These are phyloP conservation scores for Monarcha castaneiventris DNA, from an alignment of 2,113 vertebrate species.

Conservation along the genomic window DNA sequence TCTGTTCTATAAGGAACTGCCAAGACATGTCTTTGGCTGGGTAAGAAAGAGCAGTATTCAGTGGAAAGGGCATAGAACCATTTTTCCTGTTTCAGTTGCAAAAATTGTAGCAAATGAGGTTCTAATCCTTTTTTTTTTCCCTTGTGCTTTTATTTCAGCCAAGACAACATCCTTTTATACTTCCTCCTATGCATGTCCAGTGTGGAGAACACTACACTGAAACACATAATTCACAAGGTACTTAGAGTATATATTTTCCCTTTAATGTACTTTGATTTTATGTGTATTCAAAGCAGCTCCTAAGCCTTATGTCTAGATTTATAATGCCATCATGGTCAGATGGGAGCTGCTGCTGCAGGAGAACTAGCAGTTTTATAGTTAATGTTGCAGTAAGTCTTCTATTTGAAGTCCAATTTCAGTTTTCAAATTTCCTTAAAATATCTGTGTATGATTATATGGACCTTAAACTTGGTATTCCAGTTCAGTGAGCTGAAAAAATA, in stretches of 20 bases:
- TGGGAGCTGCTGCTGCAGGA: not conserved
- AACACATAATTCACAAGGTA: conserved; percentile 94
- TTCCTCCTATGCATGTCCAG: conserved; percentile 88
- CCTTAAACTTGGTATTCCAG: conserved; percentile 37
- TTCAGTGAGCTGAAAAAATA: conserved; percentile 34
- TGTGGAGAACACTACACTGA: conserved; percentile 91
- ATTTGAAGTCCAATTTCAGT: conserved; percentile 8
- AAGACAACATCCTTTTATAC: conserved; percentile 89
- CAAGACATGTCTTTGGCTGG: not conserved
- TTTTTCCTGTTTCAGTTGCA: not conserved
- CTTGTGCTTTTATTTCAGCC: conserved; percentile 78
- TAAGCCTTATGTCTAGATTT: not conserved
- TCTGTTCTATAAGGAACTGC: not conserved
- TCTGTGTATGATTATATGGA: not conserved
- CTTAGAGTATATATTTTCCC: not conserved
- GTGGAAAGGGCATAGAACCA: not conserved
- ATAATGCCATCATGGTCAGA: not conserved
- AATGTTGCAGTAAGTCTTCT: conserved; percentile 30
- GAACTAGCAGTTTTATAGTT: not conserved
- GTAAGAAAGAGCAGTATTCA: not conserved
- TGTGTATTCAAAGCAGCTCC: not conserved
- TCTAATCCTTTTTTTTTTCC: not conserved
- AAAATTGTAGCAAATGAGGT: not conserved
- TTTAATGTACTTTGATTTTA: not conserved
- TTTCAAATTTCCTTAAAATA: conserved; percentile 30